Evolutionary conservation across 2,113 vertebrate species (phyloP), one percentile per base, ranked within the genome.

Genomic region (Otis tarda): DNA sequence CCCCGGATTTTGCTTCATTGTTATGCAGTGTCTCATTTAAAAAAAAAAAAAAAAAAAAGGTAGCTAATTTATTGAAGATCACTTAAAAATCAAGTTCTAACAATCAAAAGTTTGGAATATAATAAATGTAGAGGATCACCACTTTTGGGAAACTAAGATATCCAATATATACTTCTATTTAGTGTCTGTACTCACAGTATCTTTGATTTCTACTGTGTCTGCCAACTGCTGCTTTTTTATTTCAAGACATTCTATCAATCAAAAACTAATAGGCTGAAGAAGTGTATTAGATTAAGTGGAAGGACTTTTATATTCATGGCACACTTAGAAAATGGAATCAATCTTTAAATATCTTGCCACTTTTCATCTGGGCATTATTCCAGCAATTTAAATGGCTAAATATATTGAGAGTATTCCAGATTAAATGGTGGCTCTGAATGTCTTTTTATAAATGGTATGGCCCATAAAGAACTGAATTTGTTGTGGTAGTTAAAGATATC

Each of bases 301-400:
- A 94, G 90, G 11, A 24, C 20, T 87, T 92, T 84, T 84, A 82
- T 95, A 95, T 94, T 96, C 93, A 83, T 89, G 71, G 43, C 79
- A 41, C 37, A 89, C 90, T 95, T 97, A 93, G 65, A 61, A 93
- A 97, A 60, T 73, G 35, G 45, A 86, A 92, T 93, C 60, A 87
- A 65, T 96, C 75, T 97, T 96, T 95, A 96, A 96, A 76, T 92
- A 92, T 75, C 87, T 95, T 91, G 21, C 65, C 63, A 81, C 68
- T 97, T 97, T 93, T 52, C 37, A 57, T 93, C 47, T 95, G 86
- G 94, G 79, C 87, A 87, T 92, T 92, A 63, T 69, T 96, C 73
- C 80, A 97, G 87, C 60, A 94, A 93, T 96, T 96, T 94, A 96
- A 96, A 78, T 74, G 45, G 70, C 80, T 96, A 76, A 94, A 90